Percentiles rank a stretch among this genome's conserved stretches.
phyloP scores from a whole-genome alignment of 2,888 invertebrate species.

The Lepeophtheirus nordmannii region DNA sequence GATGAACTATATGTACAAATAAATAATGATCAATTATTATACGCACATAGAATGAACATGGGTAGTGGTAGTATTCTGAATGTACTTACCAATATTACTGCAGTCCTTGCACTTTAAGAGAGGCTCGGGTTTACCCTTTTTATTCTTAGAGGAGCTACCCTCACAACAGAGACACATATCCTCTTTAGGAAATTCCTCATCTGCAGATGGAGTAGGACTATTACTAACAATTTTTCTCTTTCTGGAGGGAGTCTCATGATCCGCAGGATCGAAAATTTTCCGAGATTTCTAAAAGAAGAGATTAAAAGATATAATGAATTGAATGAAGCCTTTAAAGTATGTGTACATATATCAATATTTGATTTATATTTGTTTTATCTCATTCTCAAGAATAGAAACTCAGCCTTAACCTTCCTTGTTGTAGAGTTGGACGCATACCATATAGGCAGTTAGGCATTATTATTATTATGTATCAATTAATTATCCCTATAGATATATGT shows the following conservation, averaged over 20 bases:
- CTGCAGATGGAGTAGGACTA: neutral
- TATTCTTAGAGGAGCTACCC: neutral
- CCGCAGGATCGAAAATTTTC: slow-evolving; percentile 70
- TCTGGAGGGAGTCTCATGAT: slow-evolving; percentile 43
- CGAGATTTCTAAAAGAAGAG: slow-evolving; percentile 49
- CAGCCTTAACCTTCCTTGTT: no score
- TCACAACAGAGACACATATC: neutral
- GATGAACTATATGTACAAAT: slow-evolving; percentile 34
- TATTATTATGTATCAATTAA: no score
- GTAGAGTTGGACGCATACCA: no score
- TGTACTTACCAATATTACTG: slow-evolving; percentile 7
- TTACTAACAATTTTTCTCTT: slow-evolving; percentile 3
- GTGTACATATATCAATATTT: no score
- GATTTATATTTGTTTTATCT: no score
- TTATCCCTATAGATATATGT: no score
- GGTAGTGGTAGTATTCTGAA: neutral
- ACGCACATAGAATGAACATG: no score
- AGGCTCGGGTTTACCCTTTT: slow-evolving; percentile 8
- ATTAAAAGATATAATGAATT: neutral
- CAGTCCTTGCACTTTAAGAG: slow-evolving; percentile 18
- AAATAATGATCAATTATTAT: slow-evolving; percentile 2
- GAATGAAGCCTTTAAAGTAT: no score
- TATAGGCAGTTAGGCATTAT: no score
- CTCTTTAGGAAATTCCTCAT: neutral
- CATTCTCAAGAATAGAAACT: no score